Evolutionary conservation across 2,797 vertebrate genomes (phyloP), one percentile per base, ranked within the genome.

Genomic region (Morus bassanus): DNA sequence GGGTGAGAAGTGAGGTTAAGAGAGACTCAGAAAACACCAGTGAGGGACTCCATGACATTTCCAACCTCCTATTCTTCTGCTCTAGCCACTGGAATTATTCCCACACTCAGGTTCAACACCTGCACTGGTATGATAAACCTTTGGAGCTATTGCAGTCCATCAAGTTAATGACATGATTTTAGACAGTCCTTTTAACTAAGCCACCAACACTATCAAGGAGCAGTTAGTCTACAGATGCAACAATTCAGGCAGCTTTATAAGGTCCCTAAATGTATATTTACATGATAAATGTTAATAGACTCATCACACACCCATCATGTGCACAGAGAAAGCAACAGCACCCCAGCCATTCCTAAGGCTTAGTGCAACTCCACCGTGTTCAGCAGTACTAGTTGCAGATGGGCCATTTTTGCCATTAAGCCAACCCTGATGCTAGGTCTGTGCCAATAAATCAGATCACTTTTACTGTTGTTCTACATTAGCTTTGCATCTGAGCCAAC

Each of bases 81-180:
- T 82, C 31, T 18, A 80, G 80, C 67, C 67, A 53, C 67, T 50
- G 16, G n/a, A 95, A 95, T 91, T 74, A 85, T 43, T 82, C 43
- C 64, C 84, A 61, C 37, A 14, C 75, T 83, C 77, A 77, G 46
- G 76, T 57, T 87, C 74, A 64, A 65, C 90, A 91, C 84, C 91
- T 95, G 94, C 88, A 67, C 59, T 30, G 51, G 30, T 24, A 43
- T 61, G 90, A 96, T 89, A 95, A 97, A 96, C 94, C 78, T 72
- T 39, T 57, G 88, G 85, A 88, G 77, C 88, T 64, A 41, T 17
- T 59, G 90, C 10, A 92, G 68, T 93, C 88, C 72, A 31, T 96
- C 85, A 87, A 78, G 50, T 77, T 93, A 95, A 92, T 25, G 81
- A 89, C 48, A 8, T 11, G 31, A 37, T 77, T 95, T 89, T 45